Conservation (phyloP, 2,888 invertebrate genomes). For the Campoplex nolae region DNA sequence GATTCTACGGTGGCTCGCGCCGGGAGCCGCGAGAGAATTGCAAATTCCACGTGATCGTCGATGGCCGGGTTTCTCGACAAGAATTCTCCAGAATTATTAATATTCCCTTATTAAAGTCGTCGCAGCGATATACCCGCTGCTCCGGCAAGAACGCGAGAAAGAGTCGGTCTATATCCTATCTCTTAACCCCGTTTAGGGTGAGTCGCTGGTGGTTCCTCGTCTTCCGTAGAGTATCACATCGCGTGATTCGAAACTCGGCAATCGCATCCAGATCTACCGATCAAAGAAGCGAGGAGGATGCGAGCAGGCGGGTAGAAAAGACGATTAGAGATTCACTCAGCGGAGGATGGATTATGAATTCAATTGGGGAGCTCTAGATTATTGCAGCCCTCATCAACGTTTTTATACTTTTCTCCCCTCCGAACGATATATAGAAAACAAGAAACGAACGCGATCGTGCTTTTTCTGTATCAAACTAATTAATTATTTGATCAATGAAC, state of each 20-base stretch:
- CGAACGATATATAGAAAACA: background rate
- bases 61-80: constrained; percentile 40
- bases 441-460: background rate
- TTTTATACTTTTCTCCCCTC: background rate
- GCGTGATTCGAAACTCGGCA: constrained; percentile 12
- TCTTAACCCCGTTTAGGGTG: background rate
- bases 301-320: background rate
- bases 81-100: constrained; percentile 57
- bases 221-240: constrained; percentile 4
- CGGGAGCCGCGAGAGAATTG: background rate
- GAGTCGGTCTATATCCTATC: background rate
- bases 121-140: constrained; percentile 21
- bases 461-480: background rate
- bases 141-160: constrained; percentile 19
- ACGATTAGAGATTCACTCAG: constrained; percentile 21
- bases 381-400: background rate
- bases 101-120: constrained; percentile 63
- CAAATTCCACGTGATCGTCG: constrained; percentile 54
- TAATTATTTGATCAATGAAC: background rate
- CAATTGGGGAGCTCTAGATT: background rate
- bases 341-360: background rate
- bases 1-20: background rate
- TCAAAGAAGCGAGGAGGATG: background rate
- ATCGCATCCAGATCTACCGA: constrained; percentile 8
- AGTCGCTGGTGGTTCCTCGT: background rate